Evolutionary conservation across 35 echinoderm and acorn worm species (phyloP), one percentile per base, ranked within the genome.

Genomic region (Ophiothrix spiculata): DNA sequence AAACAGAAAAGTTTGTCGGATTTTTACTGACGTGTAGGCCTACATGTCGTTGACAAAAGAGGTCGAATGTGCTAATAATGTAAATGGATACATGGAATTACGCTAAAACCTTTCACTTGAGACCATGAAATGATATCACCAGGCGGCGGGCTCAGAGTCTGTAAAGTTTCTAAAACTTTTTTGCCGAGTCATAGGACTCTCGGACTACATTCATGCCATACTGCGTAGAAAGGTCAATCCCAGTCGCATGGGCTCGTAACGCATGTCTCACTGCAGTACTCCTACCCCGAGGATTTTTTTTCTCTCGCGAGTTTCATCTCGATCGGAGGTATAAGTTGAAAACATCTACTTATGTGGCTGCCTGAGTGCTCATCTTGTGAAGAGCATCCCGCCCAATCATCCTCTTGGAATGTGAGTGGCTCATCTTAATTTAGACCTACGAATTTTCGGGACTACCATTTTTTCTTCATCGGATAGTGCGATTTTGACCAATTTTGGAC

Each of bases 361-460:
- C 1, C 3, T 69, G 8, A n/a, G 29, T 28, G 1, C 3, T 69
- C 60, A 1, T 69, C 60, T 28, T 4, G 23, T 25, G 60, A 69
- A 28, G 60, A 69, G 60, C 60, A 28, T n/a, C 60, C 60, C 10
- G 25, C 60, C 60, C 42, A 6, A 49, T 49, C 42, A 69, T 69
- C 60, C 60, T 25, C 42, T 69, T 25, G 60, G 60, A 69, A 69
- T 69, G 60, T 69, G 6, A 15, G 29, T 12, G 42, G n/a, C n/a
- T 6, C 42, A 49, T 69, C 60, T 69, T 69, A 69, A 69, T 69
- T 69, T 69, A 69, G 60, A 28, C 60, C 42, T 69, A 28, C 29
- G 29, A 69, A 49, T n/a, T 69, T 69, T 69, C 60, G 60, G 60
- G 60, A 69, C 60, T 69, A 69, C n/a, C n/a, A n/a, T n/a, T n/a